Base-by-base conservation (phyloP, 35 echinoderm and acorn worm genomes). In the Patiria miniata region DNA sequence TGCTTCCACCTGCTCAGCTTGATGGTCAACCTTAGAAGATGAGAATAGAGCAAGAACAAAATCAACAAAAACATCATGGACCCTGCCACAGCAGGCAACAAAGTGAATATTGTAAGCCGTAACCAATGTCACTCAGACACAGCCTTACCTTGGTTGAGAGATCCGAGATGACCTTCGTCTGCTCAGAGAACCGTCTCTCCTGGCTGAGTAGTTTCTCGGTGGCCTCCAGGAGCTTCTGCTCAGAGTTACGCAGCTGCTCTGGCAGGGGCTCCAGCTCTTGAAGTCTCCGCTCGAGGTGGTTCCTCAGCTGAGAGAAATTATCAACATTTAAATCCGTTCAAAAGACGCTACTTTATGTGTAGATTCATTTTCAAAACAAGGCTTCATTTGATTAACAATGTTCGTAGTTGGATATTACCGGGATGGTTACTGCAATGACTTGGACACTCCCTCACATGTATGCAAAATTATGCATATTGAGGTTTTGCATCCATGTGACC, bases 201-300 rank as follows among this genome's bases (percentile, higher is more conserved):
- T 94, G 85, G 38, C 68, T 60, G 0, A 91, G 47, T 12, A 98
- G 86, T 82, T 80, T 91, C 89, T 98, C 92, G 0, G 88, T 98
- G 22, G 95, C 92, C 39, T 94, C 95, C 22, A 94, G 61, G 7
- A 98, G 82, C 51, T 83, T 87, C 86, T 94, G 91, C 65, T 98
- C 95, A 0, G 95, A 89, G 55, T 82, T 83, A 23, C 92, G 85
- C 21, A 98, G 89, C 89, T 94, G 94, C 37, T 90, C 95, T 17
- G 95, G 95, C 19, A 98, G 86, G 1, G 95, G 95, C 79, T 98
- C 89, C 29, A 98, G 86, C 77, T 98, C 95, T 78, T 83, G 51
- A 34, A 98, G 80, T 77, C 92, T 94, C 77, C 88, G 85, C 68
- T 98, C 91, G 10, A 98, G 78, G 6, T 81, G 50, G 0, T 82